These are phyloP conservation scores for Bombus haemorrhoidalis DNA, from an alignment of 1,140 invertebrate species.

Conservation along the genomic window DNA sequence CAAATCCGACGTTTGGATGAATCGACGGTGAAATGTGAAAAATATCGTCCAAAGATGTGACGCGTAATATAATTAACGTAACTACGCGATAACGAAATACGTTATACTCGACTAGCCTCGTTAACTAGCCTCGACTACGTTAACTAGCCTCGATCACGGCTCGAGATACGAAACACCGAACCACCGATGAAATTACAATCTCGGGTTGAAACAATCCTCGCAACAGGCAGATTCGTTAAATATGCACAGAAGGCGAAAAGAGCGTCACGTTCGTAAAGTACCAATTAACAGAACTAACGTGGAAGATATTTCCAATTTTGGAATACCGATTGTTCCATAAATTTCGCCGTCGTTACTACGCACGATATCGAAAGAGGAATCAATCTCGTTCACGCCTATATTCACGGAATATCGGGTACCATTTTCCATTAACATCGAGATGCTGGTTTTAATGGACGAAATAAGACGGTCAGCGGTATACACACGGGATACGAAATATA, in stretches of 20 bases:
- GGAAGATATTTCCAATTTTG: neutral
- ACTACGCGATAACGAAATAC: too few species aligned
- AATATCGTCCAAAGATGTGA: neutral
- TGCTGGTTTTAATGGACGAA: neutral
- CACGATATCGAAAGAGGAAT: neutral
- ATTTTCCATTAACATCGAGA: neutral
- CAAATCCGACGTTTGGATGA: too few species aligned
- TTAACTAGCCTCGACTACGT: neutral
- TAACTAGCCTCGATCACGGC: neutral
- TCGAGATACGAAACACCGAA: too few species aligned
- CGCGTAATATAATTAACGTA: too few species aligned
- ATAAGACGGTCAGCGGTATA: neutral
- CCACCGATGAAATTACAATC: too few species aligned
- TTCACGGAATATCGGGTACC: neutral
- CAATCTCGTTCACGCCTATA: neutral
- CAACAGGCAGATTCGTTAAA: too few species aligned
- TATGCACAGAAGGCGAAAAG: too few species aligned
- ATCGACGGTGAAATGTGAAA: neutral
- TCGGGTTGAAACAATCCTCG: neutral
- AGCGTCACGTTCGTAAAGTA: too few species aligned
- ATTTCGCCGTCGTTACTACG: neutral
- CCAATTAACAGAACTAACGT: neutral
- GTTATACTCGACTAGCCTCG: neutral
- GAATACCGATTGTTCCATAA: neutral
- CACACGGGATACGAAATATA: neutral